Conservation (phyloP, 2,797 vertebrate genomes). For the Enteromius paludinosus region DNA sequence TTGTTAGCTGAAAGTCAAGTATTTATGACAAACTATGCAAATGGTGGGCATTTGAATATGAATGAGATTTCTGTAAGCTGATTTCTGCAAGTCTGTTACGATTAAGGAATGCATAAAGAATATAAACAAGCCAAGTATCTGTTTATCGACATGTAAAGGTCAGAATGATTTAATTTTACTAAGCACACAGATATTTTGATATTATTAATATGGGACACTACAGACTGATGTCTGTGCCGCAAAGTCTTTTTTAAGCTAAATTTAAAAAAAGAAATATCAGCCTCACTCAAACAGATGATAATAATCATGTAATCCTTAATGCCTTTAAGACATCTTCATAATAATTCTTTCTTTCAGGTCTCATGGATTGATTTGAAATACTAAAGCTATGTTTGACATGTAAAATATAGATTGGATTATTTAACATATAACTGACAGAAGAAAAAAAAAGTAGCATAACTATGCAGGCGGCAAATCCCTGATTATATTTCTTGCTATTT, state of each 20-base stretch:
- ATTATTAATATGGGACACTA: background rate
- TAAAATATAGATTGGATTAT: background rate
- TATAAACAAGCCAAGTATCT: background rate
- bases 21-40: background rate
- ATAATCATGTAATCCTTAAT: slow-evolving; percentile 50
- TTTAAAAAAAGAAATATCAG: slow-evolving; percentile 42
- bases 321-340: slow-evolving; percentile 46
- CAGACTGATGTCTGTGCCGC: background rate
- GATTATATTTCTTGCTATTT: background rate
- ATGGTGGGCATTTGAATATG: background rate
- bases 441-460: background rate
- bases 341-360: slow-evolving; percentile 20
- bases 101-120: background rate
- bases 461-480: background rate
- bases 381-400: background rate
- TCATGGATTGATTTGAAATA: background rate
- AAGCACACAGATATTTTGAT: background rate
- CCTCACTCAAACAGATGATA: slow-evolving; percentile 51
- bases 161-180: background rate
- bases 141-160: background rate
- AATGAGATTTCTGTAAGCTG: background rate
- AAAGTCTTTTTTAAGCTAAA: slow-evolving; percentile 39
- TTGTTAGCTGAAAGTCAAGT: background rate
- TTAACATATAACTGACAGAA: background rate
- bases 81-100: background rate